Evolutionary conservation across 2,113 vertebrate species (phyloP).

Genomic region (Phylloscopus trochiloides): DNA sequence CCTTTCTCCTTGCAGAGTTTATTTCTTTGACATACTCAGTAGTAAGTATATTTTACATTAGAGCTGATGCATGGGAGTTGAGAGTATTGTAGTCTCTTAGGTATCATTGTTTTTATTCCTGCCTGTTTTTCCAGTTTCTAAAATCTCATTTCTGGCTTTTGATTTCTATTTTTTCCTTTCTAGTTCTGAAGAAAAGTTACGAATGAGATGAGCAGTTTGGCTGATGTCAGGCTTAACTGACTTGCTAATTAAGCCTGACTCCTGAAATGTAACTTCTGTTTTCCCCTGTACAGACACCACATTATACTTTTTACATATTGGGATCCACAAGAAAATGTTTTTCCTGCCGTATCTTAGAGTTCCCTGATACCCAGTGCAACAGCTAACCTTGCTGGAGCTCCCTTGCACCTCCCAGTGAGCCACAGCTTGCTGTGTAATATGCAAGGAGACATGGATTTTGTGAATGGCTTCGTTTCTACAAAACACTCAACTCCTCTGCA

Average conservation of each 20-base stretch:
- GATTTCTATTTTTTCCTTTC: background rate
- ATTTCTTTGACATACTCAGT: constrained; percentile 78
- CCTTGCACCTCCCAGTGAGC: background rate
- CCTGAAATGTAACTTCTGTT: background rate
- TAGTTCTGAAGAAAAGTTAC: background rate
- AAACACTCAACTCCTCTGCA: background rate
- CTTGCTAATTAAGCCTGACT: background rate
- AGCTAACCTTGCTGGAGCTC: background rate
- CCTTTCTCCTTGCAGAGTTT: constrained; percentile 76
- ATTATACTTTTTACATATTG: background rate
- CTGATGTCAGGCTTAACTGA: background rate
- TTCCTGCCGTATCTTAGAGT: background rate
- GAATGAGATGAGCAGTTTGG: background rate
- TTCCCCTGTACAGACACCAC: background rate
- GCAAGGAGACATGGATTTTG: background rate
- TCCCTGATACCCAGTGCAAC: background rate
- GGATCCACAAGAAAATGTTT: background rate
- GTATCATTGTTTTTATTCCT: background rate
- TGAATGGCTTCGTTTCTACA: background rate
- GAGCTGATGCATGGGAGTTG: constrained; percentile 43
- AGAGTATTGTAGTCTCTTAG: background rate
- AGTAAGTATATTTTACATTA: constrained; percentile 78
- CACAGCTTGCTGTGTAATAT: background rate
- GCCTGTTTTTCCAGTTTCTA: background rate
- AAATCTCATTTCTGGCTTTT: background rate